These are phyloP conservation scores for Glossophaga mutica DNA, from an alignment of 2,797 vertebrate genomes.

Conservation along the genomic window DNA sequence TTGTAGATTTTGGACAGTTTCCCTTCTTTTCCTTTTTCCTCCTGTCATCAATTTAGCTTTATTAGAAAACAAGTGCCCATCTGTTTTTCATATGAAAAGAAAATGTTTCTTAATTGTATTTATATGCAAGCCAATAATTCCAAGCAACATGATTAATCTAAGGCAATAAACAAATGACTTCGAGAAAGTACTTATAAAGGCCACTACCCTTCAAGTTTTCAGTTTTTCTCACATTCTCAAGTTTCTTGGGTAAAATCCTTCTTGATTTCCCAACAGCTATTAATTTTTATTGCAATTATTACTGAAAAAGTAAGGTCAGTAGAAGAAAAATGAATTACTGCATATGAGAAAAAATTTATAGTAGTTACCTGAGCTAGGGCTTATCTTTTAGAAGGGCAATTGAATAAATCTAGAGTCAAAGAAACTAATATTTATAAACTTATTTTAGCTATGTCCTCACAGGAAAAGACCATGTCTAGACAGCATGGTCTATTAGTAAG, in stretches of 20 bases:
- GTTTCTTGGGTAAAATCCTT: conserved; percentile 34
- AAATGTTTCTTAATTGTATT: conserved; percentile 72
- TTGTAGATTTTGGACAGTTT: conserved; percentile 59
- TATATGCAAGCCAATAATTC: conserved; percentile 68
- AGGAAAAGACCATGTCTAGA: background rate
- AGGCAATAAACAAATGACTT: conserved; percentile 63
- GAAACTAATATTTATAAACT: conserved; percentile 7
- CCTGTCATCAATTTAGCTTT: conserved; percentile 73
- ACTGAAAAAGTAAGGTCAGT: conserved; percentile 3
- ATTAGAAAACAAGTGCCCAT: conserved; percentile 75
- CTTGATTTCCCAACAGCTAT: conserved; percentile 43
- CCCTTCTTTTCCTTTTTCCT: conserved; percentile 63
- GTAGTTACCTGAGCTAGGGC: background rate
- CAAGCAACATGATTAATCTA: conserved; percentile 60
- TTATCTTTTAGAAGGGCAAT: conserved; percentile 44
- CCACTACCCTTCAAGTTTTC: background rate
- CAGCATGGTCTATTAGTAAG: background rate
- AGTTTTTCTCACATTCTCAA: conserved; percentile 35
- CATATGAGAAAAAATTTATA: background rate
- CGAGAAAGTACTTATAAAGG: conserved; percentile 52
- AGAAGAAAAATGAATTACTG: conserved; percentile 17
- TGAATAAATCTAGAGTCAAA: conserved; percentile 7
- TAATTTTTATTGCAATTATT: conserved; percentile 41
- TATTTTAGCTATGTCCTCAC: background rate
- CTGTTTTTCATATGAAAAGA: conserved; percentile 71